These are phyloP conservation scores for Limenitis camilla DNA, from an alignment of 2,888 invertebrate species.

Conservation along the genomic window DNA sequence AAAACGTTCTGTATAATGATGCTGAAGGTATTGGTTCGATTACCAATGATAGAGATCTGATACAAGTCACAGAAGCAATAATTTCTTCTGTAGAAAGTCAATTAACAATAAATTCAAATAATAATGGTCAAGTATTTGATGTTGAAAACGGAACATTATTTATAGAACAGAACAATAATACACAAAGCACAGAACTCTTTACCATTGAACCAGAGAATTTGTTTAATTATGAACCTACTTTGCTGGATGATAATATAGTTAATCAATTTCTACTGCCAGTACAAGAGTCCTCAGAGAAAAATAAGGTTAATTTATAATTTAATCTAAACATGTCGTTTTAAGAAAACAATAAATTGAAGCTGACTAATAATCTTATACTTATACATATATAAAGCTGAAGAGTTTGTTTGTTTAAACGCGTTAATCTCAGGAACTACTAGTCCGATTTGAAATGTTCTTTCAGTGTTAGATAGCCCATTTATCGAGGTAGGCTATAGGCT, in stretches of 20 bases:
- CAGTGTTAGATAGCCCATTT: too few species aligned
- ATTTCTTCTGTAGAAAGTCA: constrained; percentile 43
- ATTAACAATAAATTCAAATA: constrained; percentile 47
- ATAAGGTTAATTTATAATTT: constrained; percentile 32
- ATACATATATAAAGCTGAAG: too few species aligned
- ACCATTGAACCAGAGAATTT: constrained; percentile 48
- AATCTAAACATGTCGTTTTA: not conserved
- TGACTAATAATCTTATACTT: too few species aligned
- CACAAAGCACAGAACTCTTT: constrained; percentile 38
- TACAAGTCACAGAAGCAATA: constrained; percentile 34
- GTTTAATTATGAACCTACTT: constrained; percentile 52
- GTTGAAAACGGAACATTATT: constrained; percentile 35
- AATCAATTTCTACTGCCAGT: constrained; percentile 61
- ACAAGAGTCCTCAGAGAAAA: constrained; percentile 36
- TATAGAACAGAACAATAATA: constrained; percentile 15
- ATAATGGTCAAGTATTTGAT: constrained; percentile 48
- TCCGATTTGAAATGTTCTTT: too few species aligned
- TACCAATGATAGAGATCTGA: constrained; percentile 29
- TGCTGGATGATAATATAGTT: constrained; percentile 62
- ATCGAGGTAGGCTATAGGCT: too few species aligned
- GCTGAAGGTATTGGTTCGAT: constrained; percentile 20
- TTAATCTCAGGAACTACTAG: too few species aligned
- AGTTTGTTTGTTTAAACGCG: too few species aligned
- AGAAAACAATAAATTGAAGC: not conserved
- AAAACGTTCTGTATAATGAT: constrained; percentile 47